Base-by-base conservation (phyloP, 2,797 vertebrate genomes). In the Falco naumanni region DNA sequence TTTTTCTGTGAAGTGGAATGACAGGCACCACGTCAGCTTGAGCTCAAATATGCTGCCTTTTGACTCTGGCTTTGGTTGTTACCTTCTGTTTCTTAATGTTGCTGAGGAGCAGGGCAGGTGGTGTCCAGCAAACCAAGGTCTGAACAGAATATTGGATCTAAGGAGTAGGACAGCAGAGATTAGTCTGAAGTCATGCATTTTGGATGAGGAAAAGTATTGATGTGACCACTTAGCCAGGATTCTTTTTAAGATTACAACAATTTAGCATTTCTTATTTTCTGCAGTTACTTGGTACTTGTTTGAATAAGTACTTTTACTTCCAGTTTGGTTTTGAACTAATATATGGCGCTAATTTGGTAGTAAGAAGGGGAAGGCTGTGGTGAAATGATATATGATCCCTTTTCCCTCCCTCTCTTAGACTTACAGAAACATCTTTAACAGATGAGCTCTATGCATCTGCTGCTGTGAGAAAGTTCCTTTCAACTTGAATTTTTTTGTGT, bases 391-490 rank as follows among this genome's bases (percentile, higher is more conserved):
- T 3, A 4, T 9, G 45, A 47, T 61, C 39, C 31, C 41, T 84
- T 72, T 91, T 24, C 51, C 39, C 59, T 83, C 29, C 50, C n/a
- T 65, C 93, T 89, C 90, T 70, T 45, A 12, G 66, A 10, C 51
- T 65, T n/a, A 31, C 15, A 84, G 80, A 91, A 87, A 66, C 87
- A 51, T 43, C 94, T 96, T 90, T 93, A 82, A 86, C 95, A 96
- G 95, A 94, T 91, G 93, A 95, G 86, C 92, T 95, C 41, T 63
- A 11, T 91, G 75, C 94, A 93, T 96, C 87, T 96, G 91, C 80
- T 95, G 92, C 95, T 87, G 70, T 70, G 80, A 91, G 89, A 94
- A 96, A 91, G 91, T 96, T 96, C 86, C 91, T 95, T 94, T 94
- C 85, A 80, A 89, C 48, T 90, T 84, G 80, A 34, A 9, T 29